Base-by-base conservation (phyloP, 2,888 invertebrate species). In the Pammene aurita region DNA sequence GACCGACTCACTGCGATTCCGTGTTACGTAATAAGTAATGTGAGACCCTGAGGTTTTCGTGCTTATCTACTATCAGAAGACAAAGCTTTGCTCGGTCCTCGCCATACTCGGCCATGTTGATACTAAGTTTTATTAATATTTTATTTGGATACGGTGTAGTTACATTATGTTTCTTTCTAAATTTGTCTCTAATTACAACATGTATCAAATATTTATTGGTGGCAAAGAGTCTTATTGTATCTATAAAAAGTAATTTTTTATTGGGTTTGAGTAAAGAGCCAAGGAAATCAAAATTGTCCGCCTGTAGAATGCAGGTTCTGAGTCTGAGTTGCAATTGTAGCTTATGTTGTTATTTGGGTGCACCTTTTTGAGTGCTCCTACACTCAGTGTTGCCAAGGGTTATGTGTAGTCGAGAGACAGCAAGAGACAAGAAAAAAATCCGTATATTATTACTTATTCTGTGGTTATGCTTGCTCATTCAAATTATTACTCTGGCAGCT, bases 201-300 rank as follows among this genome's bases (percentile, higher is more conserved):
- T 76, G 73, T 77, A 73, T 76, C 74, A 77, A 74, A 75, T 77
- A 60, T 58, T 50, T 46, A 63, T 60, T 42, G 58, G 67, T 26
- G 42, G 14, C 48, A 60, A 54, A 76, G 18, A 14, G 74, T 75
- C 42, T 66, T 71, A 71, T 74, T 70, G 63, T 70, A 72, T 65
- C 66, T 72, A 74, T 72, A 70, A 71, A 66, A 56, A 34, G 13
- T 34, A 41, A 34, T 18, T 14, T n/a, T 34, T 58, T 34, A 41
- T 16, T 5, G 6, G 18, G 18, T 73, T 72, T 73, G 75, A 75
- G 77, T 78, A 78, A 76, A 75, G 85, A 87, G 88, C 88, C 86
- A 87, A 88, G 86, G 85, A 82, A 82, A 87, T 84, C 84, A 84
- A 87, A 86, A 85, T 85, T 79, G 78, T 76, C 80, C 78, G 80